These are phyloP conservation scores for Enteromius unitaeniatus DNA, from an alignment of 2,797 vertebrate genomes.

Conservation along the genomic window DNA sequence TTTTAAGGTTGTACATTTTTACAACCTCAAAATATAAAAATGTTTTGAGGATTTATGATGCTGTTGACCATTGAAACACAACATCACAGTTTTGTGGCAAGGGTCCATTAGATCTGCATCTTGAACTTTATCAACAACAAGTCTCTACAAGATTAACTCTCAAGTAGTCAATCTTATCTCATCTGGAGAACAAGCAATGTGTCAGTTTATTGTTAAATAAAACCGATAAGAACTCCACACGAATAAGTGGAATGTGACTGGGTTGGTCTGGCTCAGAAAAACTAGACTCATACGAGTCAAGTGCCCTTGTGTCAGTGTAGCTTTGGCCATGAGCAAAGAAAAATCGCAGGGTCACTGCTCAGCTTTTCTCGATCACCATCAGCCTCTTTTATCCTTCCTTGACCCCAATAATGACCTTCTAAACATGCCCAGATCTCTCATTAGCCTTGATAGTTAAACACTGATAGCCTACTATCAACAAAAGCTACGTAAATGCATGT, in stretches of 20 bases:
- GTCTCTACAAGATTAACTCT: not conserved
- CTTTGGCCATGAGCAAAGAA: not conserved
- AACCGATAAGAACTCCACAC: not conserved
- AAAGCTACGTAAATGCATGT: not conserved
- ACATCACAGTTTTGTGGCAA: too few relatives aligned
- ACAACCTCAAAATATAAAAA: too few relatives aligned
- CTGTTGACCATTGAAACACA: too few relatives aligned
- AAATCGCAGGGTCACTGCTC: not conserved
- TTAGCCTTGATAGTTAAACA: not conserved
- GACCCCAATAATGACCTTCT: conserved; percentile 9
- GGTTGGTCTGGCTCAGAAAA: not conserved
- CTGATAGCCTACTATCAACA: not conserved
- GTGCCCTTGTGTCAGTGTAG: not conserved
- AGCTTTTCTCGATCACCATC: not conserved
- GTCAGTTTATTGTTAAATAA: not conserved
- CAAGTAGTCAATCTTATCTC: not conserved
- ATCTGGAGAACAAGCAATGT: conserved; percentile 3
- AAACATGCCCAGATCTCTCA: not conserved
- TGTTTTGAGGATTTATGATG: too few relatives aligned
- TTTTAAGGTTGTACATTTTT: too few relatives aligned
- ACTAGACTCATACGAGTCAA: not conserved
- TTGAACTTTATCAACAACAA: not conserved
- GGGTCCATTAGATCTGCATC: too few relatives aligned
- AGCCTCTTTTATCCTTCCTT: not conserved
- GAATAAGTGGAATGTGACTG: not conserved